Conservation (phyloP, 2,797 vertebrate species). For the Tympanoctomys barrerae region DNA sequence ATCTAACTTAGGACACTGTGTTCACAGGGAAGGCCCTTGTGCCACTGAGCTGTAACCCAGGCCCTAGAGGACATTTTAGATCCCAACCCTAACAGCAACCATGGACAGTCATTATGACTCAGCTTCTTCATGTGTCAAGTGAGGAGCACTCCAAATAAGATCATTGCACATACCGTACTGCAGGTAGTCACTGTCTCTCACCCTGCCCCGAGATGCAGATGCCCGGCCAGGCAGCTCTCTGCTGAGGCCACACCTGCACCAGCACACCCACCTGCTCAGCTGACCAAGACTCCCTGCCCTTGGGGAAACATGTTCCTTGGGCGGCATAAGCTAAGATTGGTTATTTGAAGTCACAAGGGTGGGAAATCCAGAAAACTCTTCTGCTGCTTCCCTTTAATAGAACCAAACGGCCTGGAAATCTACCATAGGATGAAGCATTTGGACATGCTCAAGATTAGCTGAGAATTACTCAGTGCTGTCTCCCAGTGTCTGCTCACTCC, state of each 20-base stretch:
- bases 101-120: not conserved
- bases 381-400: not conserved
- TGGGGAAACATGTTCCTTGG: not conserved
- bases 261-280: not conserved
- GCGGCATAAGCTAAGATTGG: not conserved
- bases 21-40: no score
- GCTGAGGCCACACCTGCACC: not conserved
- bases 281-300: not conserved
- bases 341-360: not conserved
- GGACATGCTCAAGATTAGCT: not conserved
- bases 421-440: not conserved
- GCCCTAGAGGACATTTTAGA: not conserved
- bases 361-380: not conserved
- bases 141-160: not conserved
- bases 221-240: not conserved
- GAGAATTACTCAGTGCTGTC: not conserved
- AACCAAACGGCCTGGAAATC: not conserved
- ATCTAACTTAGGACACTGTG: no score
- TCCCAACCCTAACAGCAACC: not conserved
- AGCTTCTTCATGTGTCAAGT: not conserved
- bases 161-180: rapidly evolving
- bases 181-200: not conserved
- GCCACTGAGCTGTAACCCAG: no score
- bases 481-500: not conserved
- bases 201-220: not conserved